Conservation (phyloP, 2,797 vertebrate genomes). For the Falco peregrinus region DNA sequence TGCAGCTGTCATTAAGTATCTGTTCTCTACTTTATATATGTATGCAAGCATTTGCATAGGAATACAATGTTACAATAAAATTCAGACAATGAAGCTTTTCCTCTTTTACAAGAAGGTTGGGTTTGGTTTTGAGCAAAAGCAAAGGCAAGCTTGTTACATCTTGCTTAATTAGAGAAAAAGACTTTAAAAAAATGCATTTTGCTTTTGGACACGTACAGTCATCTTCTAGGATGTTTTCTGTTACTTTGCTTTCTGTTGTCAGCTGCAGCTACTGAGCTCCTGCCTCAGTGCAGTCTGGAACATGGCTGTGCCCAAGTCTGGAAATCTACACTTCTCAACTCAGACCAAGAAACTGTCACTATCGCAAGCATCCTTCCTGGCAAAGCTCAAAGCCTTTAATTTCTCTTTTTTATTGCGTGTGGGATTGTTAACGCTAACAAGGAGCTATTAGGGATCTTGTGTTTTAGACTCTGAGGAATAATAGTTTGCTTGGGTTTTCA, state of each 20-base stretch:
- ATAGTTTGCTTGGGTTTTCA: neutral
- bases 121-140: neutral
- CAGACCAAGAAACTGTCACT: neutral
- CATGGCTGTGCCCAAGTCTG: neutral
- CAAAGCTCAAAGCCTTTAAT: neutral
- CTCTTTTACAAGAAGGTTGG: neutral
- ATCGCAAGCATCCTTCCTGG: neutral
- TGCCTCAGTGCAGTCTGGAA: neutral
- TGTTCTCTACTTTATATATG: neutral
- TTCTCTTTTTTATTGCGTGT: neutral
- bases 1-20: neutral
- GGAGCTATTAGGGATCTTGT: neutral
- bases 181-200: neutral
- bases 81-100: neutral
- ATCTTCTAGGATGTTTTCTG: neutral
- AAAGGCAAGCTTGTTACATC: neutral
- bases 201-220: neutral
- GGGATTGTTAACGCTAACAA: neutral
- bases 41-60: neutral
- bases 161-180: neutral
- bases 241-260: neutral
- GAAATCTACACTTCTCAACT: neutral
- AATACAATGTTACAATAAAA: neutral
- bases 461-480: neutral
- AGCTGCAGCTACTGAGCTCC: neutral